Conservation (phyloP, 2,888 invertebrate genomes). For the Syritta pipiens region DNA sequence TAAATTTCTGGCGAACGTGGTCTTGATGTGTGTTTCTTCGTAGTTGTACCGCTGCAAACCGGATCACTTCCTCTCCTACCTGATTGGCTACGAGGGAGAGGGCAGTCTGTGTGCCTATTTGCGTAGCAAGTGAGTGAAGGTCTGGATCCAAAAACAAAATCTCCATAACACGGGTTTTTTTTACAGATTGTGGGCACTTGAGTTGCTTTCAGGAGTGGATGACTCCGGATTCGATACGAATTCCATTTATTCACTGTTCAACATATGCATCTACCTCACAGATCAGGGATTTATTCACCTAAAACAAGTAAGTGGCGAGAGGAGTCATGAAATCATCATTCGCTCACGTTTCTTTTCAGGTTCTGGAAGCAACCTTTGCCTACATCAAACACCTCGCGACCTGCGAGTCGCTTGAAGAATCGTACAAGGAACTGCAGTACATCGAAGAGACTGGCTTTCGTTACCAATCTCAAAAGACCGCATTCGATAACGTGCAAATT, state of each 20-base stretch:
- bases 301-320: constrained; percentile 81
- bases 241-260: constrained; percentile 88
- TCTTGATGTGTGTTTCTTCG: not conserved
- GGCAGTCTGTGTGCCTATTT: constrained; percentile 90
- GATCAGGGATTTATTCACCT: constrained; percentile 87
- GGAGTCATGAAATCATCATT: too few relatives aligned
- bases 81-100: constrained; percentile 93
- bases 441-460: constrained; percentile 88
- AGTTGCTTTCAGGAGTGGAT: constrained; percentile 85
- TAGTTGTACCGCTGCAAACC: constrained; percentile 78
- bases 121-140: constrained; percentile 82
- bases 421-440: constrained; percentile 82
- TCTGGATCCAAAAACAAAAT: too few relatives aligned
- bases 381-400: constrained; percentile 86
- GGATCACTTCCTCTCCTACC: constrained; percentile 86
- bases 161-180: too few relatives aligned
- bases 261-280: constrained; percentile 87
- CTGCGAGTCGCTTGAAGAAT: constrained; percentile 69
- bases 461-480: constrained; percentile 85
- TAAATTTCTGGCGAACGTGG: not conserved
- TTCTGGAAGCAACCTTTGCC: constrained; percentile 88
- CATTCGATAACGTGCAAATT: constrained; percentile 88
- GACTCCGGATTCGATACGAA: constrained; percentile 90
- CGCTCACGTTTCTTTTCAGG: constrained; percentile 80
- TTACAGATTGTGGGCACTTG: constrained; percentile 87